These are phyloP conservation scores for Nasua narica DNA, from an alignment of 2,797 vertebrate genomes.

Conservation along the genomic window DNA sequence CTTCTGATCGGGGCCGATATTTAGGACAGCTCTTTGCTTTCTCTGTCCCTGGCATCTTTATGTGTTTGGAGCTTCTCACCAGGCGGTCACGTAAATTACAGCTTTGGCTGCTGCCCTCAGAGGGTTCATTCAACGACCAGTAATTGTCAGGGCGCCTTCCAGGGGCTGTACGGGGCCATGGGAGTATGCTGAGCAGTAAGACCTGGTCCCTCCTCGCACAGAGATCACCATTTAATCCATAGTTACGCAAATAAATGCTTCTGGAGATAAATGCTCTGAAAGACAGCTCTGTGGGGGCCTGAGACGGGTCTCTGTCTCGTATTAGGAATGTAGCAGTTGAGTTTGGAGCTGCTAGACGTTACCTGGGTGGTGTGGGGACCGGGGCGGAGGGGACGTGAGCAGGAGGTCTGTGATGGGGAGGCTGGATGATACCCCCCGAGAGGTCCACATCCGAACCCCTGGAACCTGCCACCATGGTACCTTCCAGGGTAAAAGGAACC, in stretches of 20 bases:
- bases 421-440: fast-evolving
- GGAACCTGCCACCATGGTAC: background rate
- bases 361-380: fast-evolving
- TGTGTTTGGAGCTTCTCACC: background rate
- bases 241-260: background rate
- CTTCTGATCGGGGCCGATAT: background rate
- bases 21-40: background rate
- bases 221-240: background rate
- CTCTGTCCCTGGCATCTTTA: background rate
- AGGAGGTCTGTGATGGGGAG: background rate
- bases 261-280: background rate
- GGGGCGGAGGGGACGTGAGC: background rate
- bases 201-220: background rate
- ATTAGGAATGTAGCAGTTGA: background rate
- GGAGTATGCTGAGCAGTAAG: background rate
- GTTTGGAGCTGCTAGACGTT: background rate
- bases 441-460: fast-evolving
- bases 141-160: background rate
- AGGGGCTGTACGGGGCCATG: background rate
- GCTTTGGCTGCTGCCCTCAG: background rate
- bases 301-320: background rate
- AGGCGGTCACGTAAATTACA: too few species aligned
- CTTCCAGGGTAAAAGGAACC: background rate
- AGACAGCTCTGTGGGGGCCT: background rate
- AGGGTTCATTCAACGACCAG: background rate